These are phyloP conservation scores for Danionella dracula DNA, from an alignment of 2,797 vertebrate genomes.

Conservation along the genomic window DNA sequence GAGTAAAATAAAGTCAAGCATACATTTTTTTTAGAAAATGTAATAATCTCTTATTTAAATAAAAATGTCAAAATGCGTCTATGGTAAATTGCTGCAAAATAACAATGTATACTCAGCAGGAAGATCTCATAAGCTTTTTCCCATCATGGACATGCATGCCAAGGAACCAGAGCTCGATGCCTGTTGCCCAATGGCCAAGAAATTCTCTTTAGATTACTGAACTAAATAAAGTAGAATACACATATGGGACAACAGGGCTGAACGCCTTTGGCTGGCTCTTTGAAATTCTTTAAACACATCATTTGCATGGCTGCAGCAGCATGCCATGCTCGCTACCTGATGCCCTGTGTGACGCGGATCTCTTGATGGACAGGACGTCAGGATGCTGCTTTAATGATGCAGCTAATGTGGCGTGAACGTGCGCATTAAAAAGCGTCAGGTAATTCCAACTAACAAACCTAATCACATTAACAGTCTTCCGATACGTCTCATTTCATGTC, in stretches of 20 bases:
- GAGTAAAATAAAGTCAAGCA: too few relatives aligned
- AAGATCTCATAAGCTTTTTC: too few relatives aligned
- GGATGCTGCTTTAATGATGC: conserved; percentile 20
- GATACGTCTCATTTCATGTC: background rate
- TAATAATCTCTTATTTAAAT: too few relatives aligned
- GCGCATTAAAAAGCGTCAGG: conserved; percentile 27
- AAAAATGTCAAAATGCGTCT: too few relatives aligned
- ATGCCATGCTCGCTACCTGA: conserved; percentile 15
- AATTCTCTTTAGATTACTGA: background rate
- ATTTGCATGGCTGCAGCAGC: conserved; percentile 21
- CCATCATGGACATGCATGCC: background rate
- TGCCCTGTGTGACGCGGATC: conserved; percentile 1
- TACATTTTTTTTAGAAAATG: too few relatives aligned
- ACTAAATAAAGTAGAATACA: background rate
- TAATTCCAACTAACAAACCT: conserved; percentile 32
- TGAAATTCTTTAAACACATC: background rate
- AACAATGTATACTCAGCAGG: too few relatives aligned
- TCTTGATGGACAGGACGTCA: conserved; percentile 14
- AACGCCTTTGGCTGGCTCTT: conserved; percentile 1
- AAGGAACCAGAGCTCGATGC: background rate
- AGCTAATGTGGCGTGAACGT: conserved; percentile 32
- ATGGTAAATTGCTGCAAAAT: too few relatives aligned
- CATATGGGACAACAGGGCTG: background rate
- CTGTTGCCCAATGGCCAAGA: background rate
- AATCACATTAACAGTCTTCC: conserved; percentile 17